These are phyloP conservation scores for Eutrigla gurnardus DNA, from an alignment of 2,797 vertebrate species.

Conservation along the genomic window DNA sequence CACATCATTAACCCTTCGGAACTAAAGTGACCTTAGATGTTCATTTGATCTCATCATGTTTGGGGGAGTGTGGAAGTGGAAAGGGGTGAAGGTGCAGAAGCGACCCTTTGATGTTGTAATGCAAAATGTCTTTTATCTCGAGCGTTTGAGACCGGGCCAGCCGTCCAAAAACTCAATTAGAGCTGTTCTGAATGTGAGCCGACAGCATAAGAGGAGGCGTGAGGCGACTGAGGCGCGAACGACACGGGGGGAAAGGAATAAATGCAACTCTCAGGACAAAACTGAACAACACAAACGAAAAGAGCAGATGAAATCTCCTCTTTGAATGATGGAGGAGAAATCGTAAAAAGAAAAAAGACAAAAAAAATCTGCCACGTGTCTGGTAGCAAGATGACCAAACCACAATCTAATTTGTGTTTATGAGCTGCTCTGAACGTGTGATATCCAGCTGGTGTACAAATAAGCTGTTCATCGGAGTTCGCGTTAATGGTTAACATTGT, in stretches of 20 bases:
- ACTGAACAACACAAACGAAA: slow-evolving; percentile 41
- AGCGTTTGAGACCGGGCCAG: slow-evolving; percentile 52
- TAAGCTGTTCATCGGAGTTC: slow-evolving; percentile 34
- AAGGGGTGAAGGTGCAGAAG: slow-evolving; percentile 18
- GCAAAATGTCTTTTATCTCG: slow-evolving; percentile 74
- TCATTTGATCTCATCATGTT: slow-evolving; percentile 67
- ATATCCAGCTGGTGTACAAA: slow-evolving; percentile 50
- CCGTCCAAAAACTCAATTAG: slow-evolving; percentile 75
- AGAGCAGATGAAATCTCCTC: slow-evolving; percentile 18
- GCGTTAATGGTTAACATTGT: slow-evolving; percentile 37
- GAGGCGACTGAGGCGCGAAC: slow-evolving; percentile 59
- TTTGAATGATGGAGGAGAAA: slow-evolving; percentile 8
- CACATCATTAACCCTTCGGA: slow-evolving; percentile 73
- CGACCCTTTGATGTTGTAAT: slow-evolving; percentile 68
- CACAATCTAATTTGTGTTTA: slow-evolving; percentile 17
- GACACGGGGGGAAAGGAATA: not conserved
- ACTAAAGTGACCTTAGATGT: slow-evolving; percentile 66
- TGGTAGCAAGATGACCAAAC: slow-evolving; percentile 36
- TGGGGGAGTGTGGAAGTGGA: slow-evolving; percentile 47
- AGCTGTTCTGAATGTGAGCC: slow-evolving; percentile 42
- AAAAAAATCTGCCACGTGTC: not conserved
- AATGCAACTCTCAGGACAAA: slow-evolving; percentile 43
- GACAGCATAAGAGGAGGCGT: slow-evolving; percentile 68
- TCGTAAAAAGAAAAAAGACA: not conserved
- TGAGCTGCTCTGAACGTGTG: slow-evolving; percentile 15